Evolutionary conservation across 2,888 invertebrate genomes (phyloP).

Genomic region (Pammene aurita): DNA sequence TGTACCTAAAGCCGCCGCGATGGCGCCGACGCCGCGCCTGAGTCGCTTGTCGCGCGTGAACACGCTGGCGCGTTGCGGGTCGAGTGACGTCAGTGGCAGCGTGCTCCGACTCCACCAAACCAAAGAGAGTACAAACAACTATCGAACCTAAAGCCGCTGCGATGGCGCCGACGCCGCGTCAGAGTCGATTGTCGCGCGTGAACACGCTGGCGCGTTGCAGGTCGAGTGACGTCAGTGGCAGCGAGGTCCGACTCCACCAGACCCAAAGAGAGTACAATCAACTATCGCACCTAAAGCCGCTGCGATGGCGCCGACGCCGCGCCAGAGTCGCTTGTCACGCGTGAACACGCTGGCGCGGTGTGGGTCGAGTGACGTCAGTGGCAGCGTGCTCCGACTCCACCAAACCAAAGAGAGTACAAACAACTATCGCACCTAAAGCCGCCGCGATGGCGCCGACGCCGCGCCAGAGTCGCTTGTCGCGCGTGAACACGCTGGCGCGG

Average conservation of each 20-base stretch:
- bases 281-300: neutral
- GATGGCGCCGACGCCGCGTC: constrained; percentile 75
- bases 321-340: constrained; percentile 57
- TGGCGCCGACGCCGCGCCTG: neutral
- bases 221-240: constrained; percentile 58
- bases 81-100: neutral
- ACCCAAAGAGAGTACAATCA: neutral
- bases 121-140: neutral
- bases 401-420: neutral
- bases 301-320: neutral
- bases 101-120: neutral
- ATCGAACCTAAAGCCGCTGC: constrained; percentile 69
- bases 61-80: constrained; percentile 56
- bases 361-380: neutral
- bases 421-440: constrained; percentile 59
- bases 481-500: constrained; percentile 72
- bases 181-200: constrained; percentile 64
- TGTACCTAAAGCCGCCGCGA: neutral
- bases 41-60: constrained; percentile 65
- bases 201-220: constrained; percentile 76
- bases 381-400: neutral
- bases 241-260: too few relatives aligned
- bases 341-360: constrained; percentile 65
- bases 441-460: constrained; percentile 75
- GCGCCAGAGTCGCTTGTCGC: constrained; percentile 69